These are phyloP conservation scores for Phrynosoma blainvillii DNA, from an alignment of 2,113 vertebrate species.

Conservation along the genomic window DNA sequence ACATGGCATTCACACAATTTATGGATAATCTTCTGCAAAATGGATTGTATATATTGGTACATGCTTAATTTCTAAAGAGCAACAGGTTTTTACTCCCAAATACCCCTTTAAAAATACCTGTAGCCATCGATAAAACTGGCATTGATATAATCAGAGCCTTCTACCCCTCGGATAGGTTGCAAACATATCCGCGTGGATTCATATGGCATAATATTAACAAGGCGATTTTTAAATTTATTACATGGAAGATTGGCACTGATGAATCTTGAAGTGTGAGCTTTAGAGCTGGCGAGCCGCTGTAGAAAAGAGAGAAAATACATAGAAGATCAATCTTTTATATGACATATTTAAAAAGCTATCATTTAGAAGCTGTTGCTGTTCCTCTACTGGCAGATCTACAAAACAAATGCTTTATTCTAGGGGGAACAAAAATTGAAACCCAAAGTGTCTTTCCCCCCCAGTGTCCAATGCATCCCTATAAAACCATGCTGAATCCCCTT, in stretches of 20 bases:
- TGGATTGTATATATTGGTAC: background rate
- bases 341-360: background rate
- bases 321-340: background rate
- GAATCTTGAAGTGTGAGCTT: conserved; percentile 99
- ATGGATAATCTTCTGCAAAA: background rate
- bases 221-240: conserved; percentile 99
- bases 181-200: conserved; percentile 97
- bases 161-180: conserved; percentile 97
- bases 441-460: background rate
- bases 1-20: background rate
- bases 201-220: conserved; percentile 99
- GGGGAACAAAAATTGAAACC: background rate
- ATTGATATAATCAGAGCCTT: conserved; percentile 99
- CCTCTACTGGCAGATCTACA: background rate
- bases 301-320: conserved; percentile 39
- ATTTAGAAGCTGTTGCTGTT: background rate
- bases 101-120: conserved; percentile 79
- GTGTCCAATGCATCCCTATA: background rate
- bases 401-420: background rate
- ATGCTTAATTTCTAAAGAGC: background rate
- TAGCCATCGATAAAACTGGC: conserved; percentile 99
- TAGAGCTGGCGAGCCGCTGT: conserved; percentile 97
- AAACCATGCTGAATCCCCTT: background rate
- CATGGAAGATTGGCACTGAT: conserved; percentile 99
- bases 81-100: conserved; percentile 2